Evolutionary conservation across 35 echinoderm and acorn worm species (phyloP).

Genomic region (Anneissia japonica): DNA sequence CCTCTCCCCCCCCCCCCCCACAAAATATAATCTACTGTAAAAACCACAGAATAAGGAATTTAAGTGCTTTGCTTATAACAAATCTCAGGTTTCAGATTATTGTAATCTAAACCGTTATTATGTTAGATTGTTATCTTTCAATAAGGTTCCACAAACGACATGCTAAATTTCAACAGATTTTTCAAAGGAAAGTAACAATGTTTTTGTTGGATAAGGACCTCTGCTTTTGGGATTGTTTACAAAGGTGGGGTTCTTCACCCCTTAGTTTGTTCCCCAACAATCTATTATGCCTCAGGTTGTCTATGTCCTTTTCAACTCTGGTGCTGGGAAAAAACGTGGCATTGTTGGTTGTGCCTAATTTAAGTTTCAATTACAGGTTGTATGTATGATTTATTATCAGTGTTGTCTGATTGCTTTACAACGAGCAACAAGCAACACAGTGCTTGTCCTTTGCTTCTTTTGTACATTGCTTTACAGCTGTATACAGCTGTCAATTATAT

Average conservation of each 20-base stretch:
- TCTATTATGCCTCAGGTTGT: background rate
- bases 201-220: background rate
- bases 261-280: background rate
- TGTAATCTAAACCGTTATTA: too few species aligned
- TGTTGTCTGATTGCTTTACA: slow-evolving; percentile 1
- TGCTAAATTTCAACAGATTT: background rate
- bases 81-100: too few species aligned
- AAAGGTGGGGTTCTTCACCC: background rate
- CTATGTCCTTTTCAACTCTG: background rate
- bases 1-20: too few species aligned
- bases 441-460: background rate
- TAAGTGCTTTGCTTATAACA: too few species aligned
- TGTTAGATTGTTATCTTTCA: too few species aligned
- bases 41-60: too few species aligned
- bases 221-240: background rate
- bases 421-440: background rate
- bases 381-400: background rate
- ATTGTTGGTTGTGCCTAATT: background rate
- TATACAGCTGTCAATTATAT: background rate
- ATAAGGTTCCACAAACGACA: too few species aligned
- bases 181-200: background rate
- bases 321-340: background rate
- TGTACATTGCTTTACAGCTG: background rate
- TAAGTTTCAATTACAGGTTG: background rate
- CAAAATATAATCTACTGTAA: too few species aligned